A percentile compares a stretch with the other conserved stretches of the same genome.
Evolutionary conservation across 1,140 invertebrate species (phyloP).

Genomic region (Dinoponera quadriceps): DNA sequence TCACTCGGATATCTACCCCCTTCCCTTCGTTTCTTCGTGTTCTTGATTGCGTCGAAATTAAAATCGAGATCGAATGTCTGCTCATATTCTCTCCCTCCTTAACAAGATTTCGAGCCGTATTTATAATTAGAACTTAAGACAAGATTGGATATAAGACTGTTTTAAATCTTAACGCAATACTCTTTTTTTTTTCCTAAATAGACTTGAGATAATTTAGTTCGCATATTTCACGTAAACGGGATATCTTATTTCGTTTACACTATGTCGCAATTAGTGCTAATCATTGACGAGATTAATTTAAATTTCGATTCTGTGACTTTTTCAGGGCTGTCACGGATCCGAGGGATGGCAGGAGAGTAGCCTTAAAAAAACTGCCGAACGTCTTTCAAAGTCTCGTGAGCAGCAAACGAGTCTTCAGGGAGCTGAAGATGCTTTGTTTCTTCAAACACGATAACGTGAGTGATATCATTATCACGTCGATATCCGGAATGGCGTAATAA

Average conservation of each 20-base stretch:
- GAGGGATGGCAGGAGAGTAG: constrained; percentile 98
- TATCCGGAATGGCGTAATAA: too few species aligned
- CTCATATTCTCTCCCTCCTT: neutral
- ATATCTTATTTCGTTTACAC: too few species aligned
- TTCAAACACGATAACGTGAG: constrained; percentile 99
- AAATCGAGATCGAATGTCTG: neutral
- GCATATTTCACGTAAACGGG: too few species aligned
- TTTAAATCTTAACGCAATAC: too few species aligned
- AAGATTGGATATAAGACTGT: neutral
- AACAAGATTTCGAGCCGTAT: neutral
- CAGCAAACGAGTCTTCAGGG: constrained; percentile 97
- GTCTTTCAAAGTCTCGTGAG: constrained; percentile 99
- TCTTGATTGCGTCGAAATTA: constrained; percentile 8
- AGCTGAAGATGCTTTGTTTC: constrained; percentile 99
- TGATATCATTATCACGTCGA: constrained; percentile 72
- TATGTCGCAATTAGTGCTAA: too few species aligned
- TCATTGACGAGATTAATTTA: constrained; percentile 1
- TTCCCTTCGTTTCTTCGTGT: neutral
- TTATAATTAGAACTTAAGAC: neutral
- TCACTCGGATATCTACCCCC: neutral
- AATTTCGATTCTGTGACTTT: constrained; percentile 18
- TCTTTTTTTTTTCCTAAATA: too few species aligned
- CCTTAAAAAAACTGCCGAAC: constrained; percentile 99
- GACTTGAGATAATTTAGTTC: too few species aligned
- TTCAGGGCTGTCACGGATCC: constrained; percentile 99